Evolutionary conservation across 2,888 invertebrate genomes (phyloP), one percentile per base, ranked within the genome.

Genomic region (Mellilla xanthometata): DNA sequence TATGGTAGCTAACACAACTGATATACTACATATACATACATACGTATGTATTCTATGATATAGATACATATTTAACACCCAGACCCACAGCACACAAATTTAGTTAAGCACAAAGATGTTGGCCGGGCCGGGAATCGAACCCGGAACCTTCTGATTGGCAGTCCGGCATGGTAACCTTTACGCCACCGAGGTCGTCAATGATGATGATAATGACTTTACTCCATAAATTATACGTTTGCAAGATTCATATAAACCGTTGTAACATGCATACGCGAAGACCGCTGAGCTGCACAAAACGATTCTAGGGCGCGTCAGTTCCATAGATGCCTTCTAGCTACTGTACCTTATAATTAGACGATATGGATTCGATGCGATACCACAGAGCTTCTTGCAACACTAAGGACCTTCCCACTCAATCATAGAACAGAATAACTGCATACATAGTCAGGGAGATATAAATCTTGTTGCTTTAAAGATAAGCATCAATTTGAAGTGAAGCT

Each of bases 301-400:
- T 64, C 57, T 35, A 57, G 59, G 60, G 65, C 62, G 62, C 62
- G 56, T 58, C 53, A 58, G 43, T 48, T 45, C 49, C 45, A 52
- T 46, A 41, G 40, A 52, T 54, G 41, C 47, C 41, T 45, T 42
- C 67, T 62, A 62, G 66, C 61, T 48, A 66, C 78, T 76, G 65
- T 81, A 80, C 82, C 83, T 81, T 83, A 81, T 87, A 87, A 88
- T 88, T 88, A 88, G 80, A 77, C 76, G 78, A 85, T 87, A 86
- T 87, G 84, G 81, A 82, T 83, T 81, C 81, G 82, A 84, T 76
- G 77, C 79, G 81, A 85, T 86, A 80, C 74, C 79, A 75, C 72
- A 68, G 76, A 78, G 69, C 76, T 72, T 74, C 82, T 88, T 87
- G 77, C 86, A 81, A 86, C 88, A 88, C 83, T 72, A 61, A 74